Evolutionary conservation across 2,888 invertebrate species (phyloP), one percentile per base, ranked within the genome.

Genomic region (Eurois occulta): DNA sequence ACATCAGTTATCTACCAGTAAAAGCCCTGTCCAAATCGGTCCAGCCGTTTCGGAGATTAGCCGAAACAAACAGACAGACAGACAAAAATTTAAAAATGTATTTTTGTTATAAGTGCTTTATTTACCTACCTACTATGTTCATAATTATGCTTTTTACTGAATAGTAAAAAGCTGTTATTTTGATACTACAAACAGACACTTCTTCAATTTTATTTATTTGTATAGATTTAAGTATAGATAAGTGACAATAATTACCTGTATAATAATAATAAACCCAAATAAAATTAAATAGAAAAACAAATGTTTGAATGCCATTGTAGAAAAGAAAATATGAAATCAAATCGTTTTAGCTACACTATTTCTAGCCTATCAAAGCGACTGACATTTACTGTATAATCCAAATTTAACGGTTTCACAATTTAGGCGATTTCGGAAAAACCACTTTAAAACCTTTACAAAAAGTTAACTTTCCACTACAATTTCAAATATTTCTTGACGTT

Each of bases 241-340:
- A 38, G 41, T 41, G 41, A 41, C 41, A 41, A 41, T 41, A 41
- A 41, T 41, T 41, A 85, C 80, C 76, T 66, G 48, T 60, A 24
- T 28, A 11, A 84, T 24, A 18, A 24, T 28, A 11, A 84, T 24
- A 18, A 75, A 78, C 32, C 24, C 52, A 60, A 86, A 60, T 68
- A 86, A 65, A 71, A 78, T 46, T 18, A 82, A 24, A 78, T 35
- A 78, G 16, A 75, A 82, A 55, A 86, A 71, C 11, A 82, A 60
- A 52, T 58, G 35, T 62, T 35, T 28, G 16, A 16, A 60, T 73
- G 46, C 21, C 84, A 84, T 84, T 21, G 48, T 72, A 55, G 0
- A 10, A 18, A 4, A 35, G 6, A n/a, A 21, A 68, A 48, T 72
- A 43, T 58, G 21, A 52, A 64, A 43, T 52, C 16, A 60, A 83